Conservation (phyloP, 2,888 invertebrate species). For the Cheilosia impressa region DNA sequence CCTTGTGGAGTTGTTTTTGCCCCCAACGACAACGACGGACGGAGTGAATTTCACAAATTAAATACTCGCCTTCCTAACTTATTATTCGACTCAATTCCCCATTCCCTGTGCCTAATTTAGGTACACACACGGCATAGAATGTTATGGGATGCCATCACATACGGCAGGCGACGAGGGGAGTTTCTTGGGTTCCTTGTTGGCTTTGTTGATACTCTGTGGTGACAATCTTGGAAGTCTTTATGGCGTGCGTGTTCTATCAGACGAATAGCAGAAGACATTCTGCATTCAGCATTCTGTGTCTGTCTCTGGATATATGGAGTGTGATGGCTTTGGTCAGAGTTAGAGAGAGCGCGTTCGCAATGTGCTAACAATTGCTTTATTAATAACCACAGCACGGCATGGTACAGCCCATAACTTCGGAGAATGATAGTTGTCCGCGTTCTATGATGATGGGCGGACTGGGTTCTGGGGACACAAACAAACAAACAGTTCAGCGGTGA, state of each 20-base stretch:
- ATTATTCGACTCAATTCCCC: constrained; percentile 72
- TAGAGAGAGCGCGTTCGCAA: constrained; percentile 6
- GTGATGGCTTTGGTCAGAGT: constrained; percentile 5
- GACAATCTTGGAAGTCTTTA: constrained; percentile 67
- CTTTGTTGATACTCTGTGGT: constrained; percentile 38
- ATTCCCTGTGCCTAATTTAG: constrained; percentile 69
- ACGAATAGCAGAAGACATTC: constrained; percentile 52
- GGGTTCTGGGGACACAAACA: constrained; percentile 34
- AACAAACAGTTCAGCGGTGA: constrained; percentile 42
- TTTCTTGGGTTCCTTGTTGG: constrained; percentile 32
- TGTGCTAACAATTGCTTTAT: constrained; percentile 71
- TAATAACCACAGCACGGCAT: constrained; percentile 66
- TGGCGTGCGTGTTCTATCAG: constrained; percentile 58
- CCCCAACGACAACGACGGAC: constrained; percentile 4
- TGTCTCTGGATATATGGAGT: constrained; percentile 33
- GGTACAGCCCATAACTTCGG: constrained; percentile 45
- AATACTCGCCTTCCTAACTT: constrained; percentile 71
- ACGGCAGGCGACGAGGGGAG: not conserved
- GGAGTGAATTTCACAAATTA: constrained; percentile 73
- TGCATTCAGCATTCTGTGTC: constrained; percentile 47
- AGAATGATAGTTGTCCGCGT: constrained; percentile 31
- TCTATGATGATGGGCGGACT: not conserved
- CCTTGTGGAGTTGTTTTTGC: constrained; percentile 56
- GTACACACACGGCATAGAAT: constrained; percentile 66
- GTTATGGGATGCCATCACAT: constrained; percentile 13